Conservation (phyloP, 2,113 vertebrate genomes). For the Tetrax tetrax region DNA sequence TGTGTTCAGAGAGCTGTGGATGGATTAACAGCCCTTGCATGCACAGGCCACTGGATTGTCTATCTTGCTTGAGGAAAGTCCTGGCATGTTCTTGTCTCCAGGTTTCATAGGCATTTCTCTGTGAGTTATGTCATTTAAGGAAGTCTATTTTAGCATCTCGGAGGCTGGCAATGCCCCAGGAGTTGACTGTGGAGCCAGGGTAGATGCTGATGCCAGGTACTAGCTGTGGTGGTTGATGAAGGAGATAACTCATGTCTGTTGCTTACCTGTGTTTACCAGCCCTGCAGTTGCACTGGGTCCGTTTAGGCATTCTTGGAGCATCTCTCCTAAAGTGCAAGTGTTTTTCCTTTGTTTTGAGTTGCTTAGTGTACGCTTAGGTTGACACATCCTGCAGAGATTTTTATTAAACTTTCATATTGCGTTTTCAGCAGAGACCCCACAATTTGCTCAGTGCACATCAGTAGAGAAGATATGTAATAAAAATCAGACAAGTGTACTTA, state of each 20-base stretch:
- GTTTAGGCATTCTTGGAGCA: fast-evolving
- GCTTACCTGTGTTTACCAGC: background rate
- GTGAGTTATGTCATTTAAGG: background rate
- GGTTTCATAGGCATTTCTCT: background rate
- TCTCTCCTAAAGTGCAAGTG: background rate
- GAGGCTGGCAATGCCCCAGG: background rate
- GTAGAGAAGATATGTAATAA: conserved; percentile 55
- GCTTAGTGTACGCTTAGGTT: background rate
- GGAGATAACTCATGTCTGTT: background rate
- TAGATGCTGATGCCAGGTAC: background rate
- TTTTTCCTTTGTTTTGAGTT: background rate
- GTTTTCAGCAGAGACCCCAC: conserved; percentile 54
- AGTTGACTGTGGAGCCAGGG: background rate
- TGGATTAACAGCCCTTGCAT: background rate
- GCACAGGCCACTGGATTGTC: background rate
- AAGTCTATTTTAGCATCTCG: fast-evolving
- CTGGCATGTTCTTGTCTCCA: background rate
- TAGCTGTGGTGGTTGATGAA: background rate
- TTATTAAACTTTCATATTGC: conserved; percentile 52
- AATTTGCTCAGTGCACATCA: conserved; percentile 60
- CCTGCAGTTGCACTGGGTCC: background rate
- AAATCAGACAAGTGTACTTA: conserved; percentile 68
- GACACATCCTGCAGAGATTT: conserved; percentile 7
- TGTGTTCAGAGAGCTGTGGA: background rate
- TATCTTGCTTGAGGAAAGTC: background rate